A percentile compares a stretch with the other conserved stretches of the same genome.
Conservation (phyloP, 2,113 vertebrate genomes). For the Phainopepla nitens region DNA sequence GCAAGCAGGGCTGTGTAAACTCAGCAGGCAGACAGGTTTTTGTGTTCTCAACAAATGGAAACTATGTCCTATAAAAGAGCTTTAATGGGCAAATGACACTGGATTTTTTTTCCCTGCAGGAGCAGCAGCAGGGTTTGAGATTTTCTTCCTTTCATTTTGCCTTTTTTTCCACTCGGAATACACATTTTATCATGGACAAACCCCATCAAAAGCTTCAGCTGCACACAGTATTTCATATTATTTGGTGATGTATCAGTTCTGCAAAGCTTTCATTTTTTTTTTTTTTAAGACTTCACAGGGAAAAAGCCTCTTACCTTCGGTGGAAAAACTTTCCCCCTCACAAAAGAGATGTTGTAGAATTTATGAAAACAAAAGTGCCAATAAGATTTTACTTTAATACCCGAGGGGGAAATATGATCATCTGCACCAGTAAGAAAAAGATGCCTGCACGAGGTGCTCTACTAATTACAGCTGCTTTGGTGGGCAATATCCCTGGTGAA, state of each 20-base stretch:
- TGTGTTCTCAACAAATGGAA: constrained; percentile 41
- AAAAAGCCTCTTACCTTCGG: neutral
- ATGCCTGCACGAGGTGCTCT: constrained; percentile 60
- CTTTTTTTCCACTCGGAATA: constrained; percentile 14
- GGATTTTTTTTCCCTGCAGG: neutral
- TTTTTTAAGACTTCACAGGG: neutral
- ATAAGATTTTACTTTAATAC: constrained; percentile 58
- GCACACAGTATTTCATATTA: neutral
- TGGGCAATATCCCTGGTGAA: constrained; percentile 68
- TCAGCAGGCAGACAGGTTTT: constrained; percentile 28
- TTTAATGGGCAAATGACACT: constrained; percentile 32
- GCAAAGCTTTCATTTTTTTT: neutral
- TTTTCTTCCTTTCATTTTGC: constrained; percentile 16
- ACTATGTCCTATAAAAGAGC: constrained; percentile 13
- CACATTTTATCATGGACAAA: constrained; percentile 19
- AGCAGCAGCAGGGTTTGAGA: neutral
- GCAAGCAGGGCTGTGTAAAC: neutral
- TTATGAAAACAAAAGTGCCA: constrained; percentile 63
- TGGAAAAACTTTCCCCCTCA: neutral
- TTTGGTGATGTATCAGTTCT: neutral
- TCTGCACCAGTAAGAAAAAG: constrained; percentile 58
- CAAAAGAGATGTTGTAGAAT: constrained; percentile 52
- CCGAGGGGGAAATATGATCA: constrained; percentile 58
- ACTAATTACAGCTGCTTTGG: constrained; percentile 77
- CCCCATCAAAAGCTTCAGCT: neutral